Evolutionary conservation across 2,888 invertebrate genomes (phyloP), one percentile per base, ranked within the genome.

Genomic region (Autographa gamma): DNA sequence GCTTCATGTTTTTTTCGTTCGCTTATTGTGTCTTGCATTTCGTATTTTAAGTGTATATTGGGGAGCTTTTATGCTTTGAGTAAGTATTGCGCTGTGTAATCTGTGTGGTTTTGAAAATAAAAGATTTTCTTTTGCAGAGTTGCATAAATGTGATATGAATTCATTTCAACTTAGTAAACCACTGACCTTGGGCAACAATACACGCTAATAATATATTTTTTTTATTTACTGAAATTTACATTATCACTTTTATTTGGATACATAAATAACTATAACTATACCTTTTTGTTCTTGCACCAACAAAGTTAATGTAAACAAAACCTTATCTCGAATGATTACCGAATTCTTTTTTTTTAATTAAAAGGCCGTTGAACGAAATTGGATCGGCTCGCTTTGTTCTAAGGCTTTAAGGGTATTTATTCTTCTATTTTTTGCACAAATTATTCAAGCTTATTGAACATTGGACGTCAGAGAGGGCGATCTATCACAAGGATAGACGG

Each of bases 381-480:
- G 88, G 86, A 86, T 86, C 84, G 84, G 81, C 78, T 82, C 83
- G 82, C 86, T 90, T 89, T 90, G 89, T 90, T 80, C 77, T 86
- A 82, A 79, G 83, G 83, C 84, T 86, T 86, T 83, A 67, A 60
- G 73, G 79, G 81, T 87, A 88, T 90, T 90, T 90, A 87, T 90
- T 89, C 83, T 85, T 86, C 85, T 86, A 87, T 89, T 91, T 92
- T 92, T 92, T 88, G 84, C 86, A 83, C 87, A 90, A 92, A 91
- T 92, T 92, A 92, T 93, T 91, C 90, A 91, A 85, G 90, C 89
- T 92, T 92, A 92, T 92, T 91, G 91, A 90, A 88, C 91, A 88
- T 90, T 86, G 87, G 88, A 90, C 85, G 88, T 89, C 85, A 86
- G 89, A 85, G 80, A 83, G 75, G 86, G 88, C 88, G 89, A 93